Percentiles rank a stretch among this genome's conserved stretches.
These are phyloP conservation scores for Neomorphus geoffroyi DNA, from an alignment of 2,797 vertebrate genomes.

Conservation along the genomic window DNA sequence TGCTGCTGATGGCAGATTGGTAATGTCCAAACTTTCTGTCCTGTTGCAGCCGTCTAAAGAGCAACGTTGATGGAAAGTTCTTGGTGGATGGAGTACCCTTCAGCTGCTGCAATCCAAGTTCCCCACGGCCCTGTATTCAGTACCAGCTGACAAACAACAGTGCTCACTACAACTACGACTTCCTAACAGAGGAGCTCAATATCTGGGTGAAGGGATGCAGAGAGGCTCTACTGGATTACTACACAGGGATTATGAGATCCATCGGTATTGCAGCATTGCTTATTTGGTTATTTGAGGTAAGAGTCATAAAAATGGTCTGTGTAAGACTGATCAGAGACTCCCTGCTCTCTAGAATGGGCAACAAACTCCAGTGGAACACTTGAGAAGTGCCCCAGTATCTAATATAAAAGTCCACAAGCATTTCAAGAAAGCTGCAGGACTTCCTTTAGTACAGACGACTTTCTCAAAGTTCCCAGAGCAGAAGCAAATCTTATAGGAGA, in stretches of 20 bases:
- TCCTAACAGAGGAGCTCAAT: constrained; percentile 87
- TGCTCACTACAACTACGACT: constrained; percentile 89
- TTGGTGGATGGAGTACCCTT: constrained; percentile 89
- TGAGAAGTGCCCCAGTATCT: background rate
- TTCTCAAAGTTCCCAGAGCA: background rate
- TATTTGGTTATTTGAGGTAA: constrained; percentile 92
- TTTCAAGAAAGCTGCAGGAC: background rate
- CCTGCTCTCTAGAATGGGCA: background rate
- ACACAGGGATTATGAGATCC: constrained; percentile 85
- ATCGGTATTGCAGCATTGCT: constrained; percentile 85
- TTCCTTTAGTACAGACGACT: background rate
- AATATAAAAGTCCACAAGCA: background rate
- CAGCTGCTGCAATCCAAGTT: constrained; percentile 91
- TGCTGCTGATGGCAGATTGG: background rate
- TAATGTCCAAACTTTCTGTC: background rate
- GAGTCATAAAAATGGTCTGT: background rate
- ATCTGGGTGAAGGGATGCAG: constrained; percentile 88
- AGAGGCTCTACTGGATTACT: constrained; percentile 87
- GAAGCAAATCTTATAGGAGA: background rate
- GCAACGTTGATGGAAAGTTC: constrained; percentile 88
- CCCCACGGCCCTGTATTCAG: constrained; percentile 91
- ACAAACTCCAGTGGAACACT: rapidly evolving
- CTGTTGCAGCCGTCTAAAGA: constrained; percentile 82
- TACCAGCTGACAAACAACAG: constrained; percentile 88
- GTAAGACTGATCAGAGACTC: background rate